phyloP scores from a whole-genome alignment of 2,113 vertebrate genomes.

The Hypocryptadius cinnamomeus region DNA sequence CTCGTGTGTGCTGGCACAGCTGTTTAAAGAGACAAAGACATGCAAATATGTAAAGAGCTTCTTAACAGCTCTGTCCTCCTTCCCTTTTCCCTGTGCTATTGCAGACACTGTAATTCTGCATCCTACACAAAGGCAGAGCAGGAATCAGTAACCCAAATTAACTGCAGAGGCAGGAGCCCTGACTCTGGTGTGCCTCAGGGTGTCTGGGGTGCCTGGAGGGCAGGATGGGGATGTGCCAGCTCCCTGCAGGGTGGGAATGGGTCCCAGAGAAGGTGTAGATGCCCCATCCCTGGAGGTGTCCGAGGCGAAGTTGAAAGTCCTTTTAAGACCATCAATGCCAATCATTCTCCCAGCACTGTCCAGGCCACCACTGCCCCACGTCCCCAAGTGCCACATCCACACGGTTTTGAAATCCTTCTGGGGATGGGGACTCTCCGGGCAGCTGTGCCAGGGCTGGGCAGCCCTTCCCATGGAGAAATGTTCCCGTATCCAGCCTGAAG shows the following conservation, averaged over 20 bases:
- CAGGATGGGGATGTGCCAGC: background rate
- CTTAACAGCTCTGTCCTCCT: background rate
- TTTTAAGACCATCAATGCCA: background rate
- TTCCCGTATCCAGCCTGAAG: rapidly evolving
- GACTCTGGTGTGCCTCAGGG: background rate
- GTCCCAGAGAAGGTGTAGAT: background rate
- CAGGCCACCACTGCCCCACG: background rate
- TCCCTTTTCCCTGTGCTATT: background rate
- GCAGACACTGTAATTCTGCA: background rate
- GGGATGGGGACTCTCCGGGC: background rate
- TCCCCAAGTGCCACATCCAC: background rate
- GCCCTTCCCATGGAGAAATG: rapidly evolving
- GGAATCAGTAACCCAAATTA: background rate
- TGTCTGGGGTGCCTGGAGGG: background rate
- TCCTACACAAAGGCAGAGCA: background rate
- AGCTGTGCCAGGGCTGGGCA: background rate
- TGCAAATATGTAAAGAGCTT: background rate
- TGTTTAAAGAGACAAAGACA: background rate
- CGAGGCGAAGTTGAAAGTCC: background rate
- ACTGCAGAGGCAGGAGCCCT: background rate
- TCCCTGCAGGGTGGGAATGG: background rate
- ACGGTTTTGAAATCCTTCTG: rapidly evolving
- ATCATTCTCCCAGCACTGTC: background rate
- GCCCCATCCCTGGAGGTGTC: background rate
- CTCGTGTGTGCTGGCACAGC: background rate